A percentile compares a stretch with the other conserved stretches of the same genome.
These are phyloP conservation scores for Sceloporus tristichus DNA, from an alignment of 2,113 vertebrate genomes.

Conservation along the genomic window DNA sequence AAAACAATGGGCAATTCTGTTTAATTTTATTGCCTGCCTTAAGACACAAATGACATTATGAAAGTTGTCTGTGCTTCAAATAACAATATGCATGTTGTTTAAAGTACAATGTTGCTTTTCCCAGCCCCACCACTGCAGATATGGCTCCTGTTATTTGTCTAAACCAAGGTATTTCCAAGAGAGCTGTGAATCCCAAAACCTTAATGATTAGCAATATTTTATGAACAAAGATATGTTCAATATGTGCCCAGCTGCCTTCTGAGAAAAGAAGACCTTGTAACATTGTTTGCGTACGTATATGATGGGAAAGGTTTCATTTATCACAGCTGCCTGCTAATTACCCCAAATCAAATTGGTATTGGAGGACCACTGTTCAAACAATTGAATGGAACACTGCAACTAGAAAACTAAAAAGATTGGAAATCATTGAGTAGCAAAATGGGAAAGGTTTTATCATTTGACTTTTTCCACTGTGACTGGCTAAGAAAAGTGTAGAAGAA, in stretches of 20 bases:
- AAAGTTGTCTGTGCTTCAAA: not conserved
- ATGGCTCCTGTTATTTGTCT: conserved; percentile 50
- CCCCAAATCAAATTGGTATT: conserved; percentile 58
- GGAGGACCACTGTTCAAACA: conserved; percentile 53
- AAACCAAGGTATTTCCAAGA: conserved; percentile 58
- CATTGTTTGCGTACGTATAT: conserved; percentile 50
- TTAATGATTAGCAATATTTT: conserved; percentile 49
- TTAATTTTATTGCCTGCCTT: not conserved
- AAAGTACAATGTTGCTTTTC: conserved; percentile 11
- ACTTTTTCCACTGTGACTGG: conserved; percentile 36
- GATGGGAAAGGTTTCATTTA: conserved; percentile 47
- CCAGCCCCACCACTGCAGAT: conserved; percentile 19
- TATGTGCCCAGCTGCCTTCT: conserved; percentile 38
- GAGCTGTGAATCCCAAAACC: conserved; percentile 40
- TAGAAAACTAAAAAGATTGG: conserved; percentile 29
- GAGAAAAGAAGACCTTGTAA: conserved; percentile 49
- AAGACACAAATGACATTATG: not conserved
- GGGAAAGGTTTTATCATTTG: conserved; percentile 15
- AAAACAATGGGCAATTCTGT: not conserved
- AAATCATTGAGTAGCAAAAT: conserved; percentile 61
- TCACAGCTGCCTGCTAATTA: conserved; percentile 63
- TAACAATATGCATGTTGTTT: not conserved
- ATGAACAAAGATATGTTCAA: conserved; percentile 56
- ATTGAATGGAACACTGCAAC: conserved; percentile 51
- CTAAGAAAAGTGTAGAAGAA: not conserved